These are phyloP conservation scores for Adoxophyes honmai DNA, from an alignment of 1,140 invertebrate genomes.

Conservation along the genomic window DNA sequence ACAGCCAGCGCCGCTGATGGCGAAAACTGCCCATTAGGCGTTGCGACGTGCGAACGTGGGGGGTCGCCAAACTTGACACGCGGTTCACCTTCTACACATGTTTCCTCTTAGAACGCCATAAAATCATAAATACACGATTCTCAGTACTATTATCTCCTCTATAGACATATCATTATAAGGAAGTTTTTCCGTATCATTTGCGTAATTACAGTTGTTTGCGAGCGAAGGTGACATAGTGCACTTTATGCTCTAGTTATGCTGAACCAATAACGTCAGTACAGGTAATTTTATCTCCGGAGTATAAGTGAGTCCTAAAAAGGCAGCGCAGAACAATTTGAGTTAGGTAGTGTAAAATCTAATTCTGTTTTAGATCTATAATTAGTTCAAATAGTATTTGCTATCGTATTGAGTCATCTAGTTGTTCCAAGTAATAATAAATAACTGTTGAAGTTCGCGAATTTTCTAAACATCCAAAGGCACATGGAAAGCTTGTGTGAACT, in stretches of 20 bases:
- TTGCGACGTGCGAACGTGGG: conserved; percentile 46
- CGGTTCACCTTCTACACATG: not conserved
- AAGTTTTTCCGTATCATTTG: conserved; percentile 2
- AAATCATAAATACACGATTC: not conserved
- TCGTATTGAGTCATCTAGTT: too few relatives aligned
- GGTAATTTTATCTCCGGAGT: not conserved
- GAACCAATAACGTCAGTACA: not conserved
- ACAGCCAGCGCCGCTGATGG: conserved; percentile 34
- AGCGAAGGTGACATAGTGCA: not conserved
- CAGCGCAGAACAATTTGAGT: too few relatives aligned
- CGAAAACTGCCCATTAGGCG: conserved; percentile 54
- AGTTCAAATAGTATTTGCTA: too few relatives aligned
- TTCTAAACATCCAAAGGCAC: too few relatives aligned
- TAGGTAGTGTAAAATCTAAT: too few relatives aligned
- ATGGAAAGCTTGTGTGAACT: too few relatives aligned
- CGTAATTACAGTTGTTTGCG: conserved; percentile 1
- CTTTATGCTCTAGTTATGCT: not conserved
- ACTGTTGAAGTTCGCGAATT: too few relatives aligned
- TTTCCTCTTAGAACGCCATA: conserved; percentile 4
- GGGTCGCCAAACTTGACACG: conserved; percentile 45
- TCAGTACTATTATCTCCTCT: not conserved
- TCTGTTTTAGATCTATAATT: too few relatives aligned
- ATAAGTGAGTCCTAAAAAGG: too few relatives aligned
- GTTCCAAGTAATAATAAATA: too few relatives aligned
- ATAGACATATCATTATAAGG: conserved; percentile 1